Conservation (phyloP, 2,888 invertebrate genomes). For the Megamerina dolium region DNA sequence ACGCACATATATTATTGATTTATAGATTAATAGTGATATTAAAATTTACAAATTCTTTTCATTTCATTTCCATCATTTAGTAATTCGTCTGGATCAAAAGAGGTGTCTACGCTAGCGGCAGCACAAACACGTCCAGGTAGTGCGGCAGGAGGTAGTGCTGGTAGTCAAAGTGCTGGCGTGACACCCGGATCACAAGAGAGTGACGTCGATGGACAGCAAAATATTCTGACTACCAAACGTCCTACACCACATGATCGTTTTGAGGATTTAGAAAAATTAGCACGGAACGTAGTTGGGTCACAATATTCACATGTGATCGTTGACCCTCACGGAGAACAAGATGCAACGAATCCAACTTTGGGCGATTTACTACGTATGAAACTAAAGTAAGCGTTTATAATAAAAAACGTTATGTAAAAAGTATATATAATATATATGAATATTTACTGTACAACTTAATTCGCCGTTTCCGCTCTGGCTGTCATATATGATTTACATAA, state of each 20-base stretch:
- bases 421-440: too few species aligned
- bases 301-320: conserved; percentile 47
- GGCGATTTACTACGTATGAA: conserved; percentile 59
- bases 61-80: conserved; percentile 23
- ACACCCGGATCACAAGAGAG: conserved; percentile 24
- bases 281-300: conserved; percentile 19
- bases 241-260: conserved; percentile 44
- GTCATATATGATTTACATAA: too few species aligned
- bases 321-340: conserved; percentile 50
- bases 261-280: conserved; percentile 33
- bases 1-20: too few species aligned
- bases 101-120: conserved; percentile 42
- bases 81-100: conserved; percentile 49
- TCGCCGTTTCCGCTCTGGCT: too few species aligned
- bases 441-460: too few species aligned
- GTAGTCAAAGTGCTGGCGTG: conserved; percentile 33
- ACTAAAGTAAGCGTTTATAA: conserved; percentile 46
- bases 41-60: neutral
- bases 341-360: conserved; percentile 60
- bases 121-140: conserved; percentile 26
- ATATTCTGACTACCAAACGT: conserved; percentile 34
- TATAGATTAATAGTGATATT: too few species aligned
- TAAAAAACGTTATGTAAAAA: too few species aligned
- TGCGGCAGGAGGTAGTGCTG: conserved; percentile 26
- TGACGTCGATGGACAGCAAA: conserved; percentile 25